These are phyloP conservation scores for Sitodiplosis mosellana DNA, from an alignment of 1,140 invertebrate genomes.

Conservation along the genomic window DNA sequence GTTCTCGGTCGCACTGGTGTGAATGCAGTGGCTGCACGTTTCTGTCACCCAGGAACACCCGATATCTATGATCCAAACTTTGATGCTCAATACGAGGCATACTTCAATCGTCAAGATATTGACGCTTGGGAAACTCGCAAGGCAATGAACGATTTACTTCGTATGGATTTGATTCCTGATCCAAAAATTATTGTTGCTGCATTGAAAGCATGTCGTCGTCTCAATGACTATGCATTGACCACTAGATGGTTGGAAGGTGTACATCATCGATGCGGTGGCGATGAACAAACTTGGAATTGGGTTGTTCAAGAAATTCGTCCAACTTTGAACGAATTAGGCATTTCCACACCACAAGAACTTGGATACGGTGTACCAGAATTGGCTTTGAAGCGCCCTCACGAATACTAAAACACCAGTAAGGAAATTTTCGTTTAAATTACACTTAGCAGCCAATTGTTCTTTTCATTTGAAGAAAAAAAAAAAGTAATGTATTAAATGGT, in stretches of 20 bases:
- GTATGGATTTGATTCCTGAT: constrained; percentile 88
- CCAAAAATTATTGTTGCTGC: constrained; percentile 82
- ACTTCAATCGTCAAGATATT: constrained; percentile 76
- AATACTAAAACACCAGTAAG: too few species aligned
- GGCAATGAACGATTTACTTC: constrained; percentile 62
- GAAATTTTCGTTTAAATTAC: too few species aligned
- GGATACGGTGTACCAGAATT: constrained; percentile 96
- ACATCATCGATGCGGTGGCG: constrained; percentile 75
- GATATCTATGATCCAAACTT: constrained; percentile 48
- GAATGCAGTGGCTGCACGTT: constrained; percentile 13
- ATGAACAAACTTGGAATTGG: constrained; percentile 70
- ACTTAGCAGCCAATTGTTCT: too few species aligned
- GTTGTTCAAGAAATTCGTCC: constrained; percentile 84
- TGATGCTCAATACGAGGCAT: constrained; percentile 60
- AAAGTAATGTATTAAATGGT: too few species aligned
- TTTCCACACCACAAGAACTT: constrained; percentile 85
- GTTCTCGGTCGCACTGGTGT: constrained; percentile 8
- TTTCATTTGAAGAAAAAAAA: too few species aligned
- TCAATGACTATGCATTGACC: constrained; percentile 88
- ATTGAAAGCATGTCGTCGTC: constrained; percentile 75
- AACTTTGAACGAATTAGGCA: constrained; percentile 81
- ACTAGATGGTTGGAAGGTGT: constrained; percentile 83
- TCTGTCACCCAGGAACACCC: constrained; percentile 15
- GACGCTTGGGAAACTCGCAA: constrained; percentile 94
- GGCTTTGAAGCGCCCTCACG: constrained; percentile 32